A percentile compares a stretch with the other conserved stretches of the same genome.
These are phyloP conservation scores for Megalops cyprinoides DNA, from an alignment of 2,797 vertebrate species.

Conservation along the genomic window DNA sequence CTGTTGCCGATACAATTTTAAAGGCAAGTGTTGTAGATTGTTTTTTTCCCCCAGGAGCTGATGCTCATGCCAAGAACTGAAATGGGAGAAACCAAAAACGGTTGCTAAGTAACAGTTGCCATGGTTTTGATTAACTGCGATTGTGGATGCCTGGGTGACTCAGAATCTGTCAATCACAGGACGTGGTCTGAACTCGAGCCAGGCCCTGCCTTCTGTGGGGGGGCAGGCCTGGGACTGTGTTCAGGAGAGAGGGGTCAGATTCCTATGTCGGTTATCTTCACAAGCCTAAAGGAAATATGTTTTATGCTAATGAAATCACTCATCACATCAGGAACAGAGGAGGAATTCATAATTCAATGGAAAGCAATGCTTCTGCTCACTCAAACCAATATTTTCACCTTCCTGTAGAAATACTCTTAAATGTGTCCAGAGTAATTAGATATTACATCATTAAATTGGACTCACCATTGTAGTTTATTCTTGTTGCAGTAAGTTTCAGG, in stretches of 20 bases:
- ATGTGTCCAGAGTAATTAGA: not conserved
- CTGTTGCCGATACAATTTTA: not conserved
- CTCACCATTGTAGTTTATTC: not conserved
- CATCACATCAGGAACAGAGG: not conserved
- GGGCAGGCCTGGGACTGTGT: slow-evolving; percentile 27
- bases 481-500: too few species aligned
- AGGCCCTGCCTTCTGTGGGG: slow-evolving; percentile 24
- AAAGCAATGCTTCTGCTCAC: not conserved
- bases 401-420: not conserved
- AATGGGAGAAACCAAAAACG: slow-evolving; percentile 26
- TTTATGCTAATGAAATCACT: not conserved
- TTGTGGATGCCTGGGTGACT: slow-evolving; percentile 26
- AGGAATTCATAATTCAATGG: not conserved
- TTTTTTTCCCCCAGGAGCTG: not conserved
- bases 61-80: slow-evolving; percentile 41
- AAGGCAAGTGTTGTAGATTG: not conserved
- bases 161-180: slow-evolving; percentile 39
- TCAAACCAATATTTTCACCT: not conserved
- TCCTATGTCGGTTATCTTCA: not conserved
- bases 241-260: slow-evolving; percentile 22
- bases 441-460: not conserved
- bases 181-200: not conserved
- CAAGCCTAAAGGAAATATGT: not conserved
- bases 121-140: slow-evolving; percentile 42
- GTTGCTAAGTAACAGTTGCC: slow-evolving; percentile 38